Percentiles rank a stretch among this genome's conserved stretches.
These are phyloP conservation scores for Chrysolina haemoptera DNA, from an alignment of 2,888 invertebrate species.

Conservation along the genomic window DNA sequence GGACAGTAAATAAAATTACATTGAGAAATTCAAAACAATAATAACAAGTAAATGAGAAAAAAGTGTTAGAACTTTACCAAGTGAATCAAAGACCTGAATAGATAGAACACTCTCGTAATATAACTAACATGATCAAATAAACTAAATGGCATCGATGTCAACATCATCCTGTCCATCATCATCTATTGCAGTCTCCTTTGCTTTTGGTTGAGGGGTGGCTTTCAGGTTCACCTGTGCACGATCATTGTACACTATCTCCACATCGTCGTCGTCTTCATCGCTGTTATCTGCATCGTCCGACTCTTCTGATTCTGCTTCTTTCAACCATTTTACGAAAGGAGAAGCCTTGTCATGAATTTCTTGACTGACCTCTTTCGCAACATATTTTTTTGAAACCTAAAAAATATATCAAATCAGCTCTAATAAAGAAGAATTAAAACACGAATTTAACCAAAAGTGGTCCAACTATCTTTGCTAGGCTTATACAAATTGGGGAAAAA, in stretches of 20 bases:
- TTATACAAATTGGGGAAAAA: too few relatives aligned
- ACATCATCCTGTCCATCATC: constrained; percentile 88
- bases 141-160: constrained; percentile 94
- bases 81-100: constrained; percentile 28
- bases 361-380: constrained; percentile 89
- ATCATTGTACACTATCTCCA: constrained; percentile 91
- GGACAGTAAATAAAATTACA: constrained; percentile 48
- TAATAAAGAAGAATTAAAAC: not conserved
- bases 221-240: constrained; percentile 83
- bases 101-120: constrained; percentile 34
- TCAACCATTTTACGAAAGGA: constrained; percentile 96
- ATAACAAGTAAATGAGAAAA: constrained; percentile 13
- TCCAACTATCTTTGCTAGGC: too few relatives aligned
- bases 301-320: constrained; percentile 96
- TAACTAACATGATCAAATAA: constrained; percentile 29
- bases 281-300: constrained; percentile 79
- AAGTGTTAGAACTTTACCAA: constrained; percentile 16
- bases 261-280: constrained; percentile 77
- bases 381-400: constrained; percentile 88
- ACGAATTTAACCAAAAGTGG: not conserved
- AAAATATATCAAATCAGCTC: not conserved
- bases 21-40: constrained; percentile 9
- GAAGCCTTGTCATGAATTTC: constrained; percentile 94
- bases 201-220: constrained; percentile 66
- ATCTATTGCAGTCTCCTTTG: constrained; percentile 69